Percentiles rank a stretch among this genome's conserved stretches.
These are phyloP conservation scores for Oxystoma pomonae DNA, from an alignment of 2,888 invertebrate species.

Conservation along the genomic window DNA sequence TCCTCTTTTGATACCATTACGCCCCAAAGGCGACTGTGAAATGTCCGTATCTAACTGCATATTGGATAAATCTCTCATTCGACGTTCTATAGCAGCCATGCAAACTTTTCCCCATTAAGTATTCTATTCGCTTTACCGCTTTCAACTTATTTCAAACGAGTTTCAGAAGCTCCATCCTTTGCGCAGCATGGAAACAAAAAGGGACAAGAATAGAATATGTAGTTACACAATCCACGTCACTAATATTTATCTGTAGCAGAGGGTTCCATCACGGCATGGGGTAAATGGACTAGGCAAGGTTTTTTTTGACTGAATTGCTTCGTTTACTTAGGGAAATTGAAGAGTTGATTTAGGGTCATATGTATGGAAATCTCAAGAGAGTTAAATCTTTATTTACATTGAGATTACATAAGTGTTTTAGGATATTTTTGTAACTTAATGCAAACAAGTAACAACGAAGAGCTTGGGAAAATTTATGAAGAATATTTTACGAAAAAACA, in stretches of 20 bases:
- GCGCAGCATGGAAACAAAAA: too few species aligned
- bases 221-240: too few species aligned
- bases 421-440: too few species aligned
- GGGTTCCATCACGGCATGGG: not conserved
- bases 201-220: too few species aligned
- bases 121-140: not conserved
- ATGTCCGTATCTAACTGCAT: slow-evolving; percentile 39
- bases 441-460: too few species aligned
- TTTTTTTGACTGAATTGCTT: slow-evolving; percentile 3
- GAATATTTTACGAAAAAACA: too few species aligned
- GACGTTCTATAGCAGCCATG: slow-evolving; percentile 1
- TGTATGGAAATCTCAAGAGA: not conserved
- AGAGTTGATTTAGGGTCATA: not conserved
- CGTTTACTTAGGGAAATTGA: slow-evolving; percentile 14
- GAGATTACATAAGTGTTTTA: not conserved
- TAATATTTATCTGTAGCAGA: too few species aligned
- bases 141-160: too few species aligned
- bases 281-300: not conserved
- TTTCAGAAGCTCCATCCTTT: too few species aligned
- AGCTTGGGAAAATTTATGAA: too few species aligned
- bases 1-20: too few species aligned
- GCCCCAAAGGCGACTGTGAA: slow-evolving; percentile 27
- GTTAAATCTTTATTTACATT: not conserved
- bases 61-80: slow-evolving; percentile 35
- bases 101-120: not conserved